Evolutionary conservation across 2,888 invertebrate genomes (phyloP).

Genomic region (Meliscaeva auricollis): DNA sequence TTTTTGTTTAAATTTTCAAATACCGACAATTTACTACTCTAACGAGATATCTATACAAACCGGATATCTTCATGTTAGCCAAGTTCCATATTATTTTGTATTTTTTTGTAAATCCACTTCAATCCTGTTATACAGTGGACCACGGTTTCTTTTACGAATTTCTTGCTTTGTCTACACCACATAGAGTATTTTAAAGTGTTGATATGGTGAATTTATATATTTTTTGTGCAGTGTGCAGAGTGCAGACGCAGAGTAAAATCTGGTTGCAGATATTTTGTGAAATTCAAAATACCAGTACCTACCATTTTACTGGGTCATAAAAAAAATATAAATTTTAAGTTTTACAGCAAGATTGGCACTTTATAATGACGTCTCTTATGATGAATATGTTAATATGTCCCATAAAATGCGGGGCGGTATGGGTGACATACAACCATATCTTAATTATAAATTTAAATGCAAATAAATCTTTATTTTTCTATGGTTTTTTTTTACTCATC

Average conservation of each 20-base stretch:
- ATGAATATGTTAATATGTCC: constrained; percentile 6
- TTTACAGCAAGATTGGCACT: background rate
- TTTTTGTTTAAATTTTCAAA: constrained; percentile 29
- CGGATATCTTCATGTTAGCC: constrained; percentile 26
- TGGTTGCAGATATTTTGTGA: constrained; percentile 8
- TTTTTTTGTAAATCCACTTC: background rate
- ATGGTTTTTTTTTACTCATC: background rate
- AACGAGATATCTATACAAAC: constrained; percentile 9
- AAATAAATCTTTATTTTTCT: background rate
- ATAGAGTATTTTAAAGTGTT: no score
- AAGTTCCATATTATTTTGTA: background rate
- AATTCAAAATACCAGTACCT: background rate
- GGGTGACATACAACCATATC: constrained; percentile 21
- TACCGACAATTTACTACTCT: constrained; percentile 11
- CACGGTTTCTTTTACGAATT: constrained; percentile 13
- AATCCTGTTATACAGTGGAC: constrained; percentile 2
- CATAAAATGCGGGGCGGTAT: constrained; percentile 41
- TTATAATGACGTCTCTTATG: background rate
- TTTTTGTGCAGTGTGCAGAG: background rate
- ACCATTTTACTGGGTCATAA: constrained; percentile 40
- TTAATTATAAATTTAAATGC: constrained; percentile 35
- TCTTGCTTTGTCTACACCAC: background rate
- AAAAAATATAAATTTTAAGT: constrained; percentile 4
- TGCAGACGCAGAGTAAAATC: constrained; percentile 42
- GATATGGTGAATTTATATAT: constrained; percentile 1